Conservation (phyloP, 2,113 vertebrate genomes). For the Anseranas semipalmata region DNA sequence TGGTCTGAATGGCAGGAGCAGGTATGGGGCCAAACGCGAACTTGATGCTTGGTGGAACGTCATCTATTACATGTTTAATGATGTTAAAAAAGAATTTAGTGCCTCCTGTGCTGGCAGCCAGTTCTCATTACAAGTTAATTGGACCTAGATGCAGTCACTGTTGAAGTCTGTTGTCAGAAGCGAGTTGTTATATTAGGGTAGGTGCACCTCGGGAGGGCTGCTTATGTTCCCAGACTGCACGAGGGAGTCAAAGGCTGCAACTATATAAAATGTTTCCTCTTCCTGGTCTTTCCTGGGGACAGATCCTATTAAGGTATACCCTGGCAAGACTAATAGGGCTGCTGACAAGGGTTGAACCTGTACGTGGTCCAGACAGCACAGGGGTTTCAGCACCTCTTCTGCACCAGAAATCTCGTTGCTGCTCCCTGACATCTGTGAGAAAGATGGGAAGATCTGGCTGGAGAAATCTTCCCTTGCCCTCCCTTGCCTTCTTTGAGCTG, state of each 20-base stretch:
- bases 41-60: not conserved
- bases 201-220: not conserved
- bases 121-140: constrained; percentile 24
- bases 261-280: not conserved
- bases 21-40: not conserved
- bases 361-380: not conserved
- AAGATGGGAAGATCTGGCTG: not conserved
- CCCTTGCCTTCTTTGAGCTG: not conserved
- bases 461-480: not conserved
- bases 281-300: not conserved
- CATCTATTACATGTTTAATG: not conserved
- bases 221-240: not conserved
- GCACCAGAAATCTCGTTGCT: not conserved
- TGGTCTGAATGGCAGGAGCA: not conserved
- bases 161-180: constrained; percentile 19
- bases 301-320: not conserved
- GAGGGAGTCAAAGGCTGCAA: not conserved
- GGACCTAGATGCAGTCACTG: not conserved
- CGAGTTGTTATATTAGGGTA: not conserved
- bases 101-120: constrained; percentile 11
- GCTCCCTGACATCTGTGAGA: not conserved
- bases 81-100: constrained; percentile 24
- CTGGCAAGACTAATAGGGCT: not conserved
- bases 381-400: not conserved
- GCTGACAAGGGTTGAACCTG: not conserved